Evolutionary conservation across 2,888 invertebrate species (phyloP), one percentile per base, ranked within the genome.

Genomic region (Tenthredo notha): DNA sequence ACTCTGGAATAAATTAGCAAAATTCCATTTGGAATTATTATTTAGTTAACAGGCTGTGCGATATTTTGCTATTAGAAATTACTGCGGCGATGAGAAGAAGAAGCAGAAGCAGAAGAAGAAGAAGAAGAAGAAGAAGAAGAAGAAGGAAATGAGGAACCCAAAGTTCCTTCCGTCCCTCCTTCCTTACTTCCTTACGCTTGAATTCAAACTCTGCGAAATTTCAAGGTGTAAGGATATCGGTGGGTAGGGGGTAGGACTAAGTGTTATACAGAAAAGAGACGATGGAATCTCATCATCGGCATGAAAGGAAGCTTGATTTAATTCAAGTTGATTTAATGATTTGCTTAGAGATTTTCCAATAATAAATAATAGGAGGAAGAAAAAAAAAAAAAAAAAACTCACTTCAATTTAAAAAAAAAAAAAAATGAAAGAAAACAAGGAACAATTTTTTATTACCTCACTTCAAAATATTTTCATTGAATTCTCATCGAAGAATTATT

Each of bases 11-110:
- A 67, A 29, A 67, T 67, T 67, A 67, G 33, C 33, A 7, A 67
- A 67, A 67, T 67, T 33, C 67, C 67, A 67, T 67, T 67, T 18
- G 33, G 18, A 33, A 67, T 33, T 67, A 67, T 61, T 61, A 67
- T 33, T 67, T 33, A 18, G 67, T 67, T 18, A 15, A 33, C 12
- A 33, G 61, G 61, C 21, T 33, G 33, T 21, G 67, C 15, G 67
- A 33, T 67, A 67, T 67, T 67, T 67, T 33, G 15, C 33, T 33
- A 18, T 33, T 33, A 67, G 33, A 67, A 67, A 67, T 18, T 33
- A 6, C 67, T 21, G 9, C 33, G 15, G 33, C 33, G 33, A 33
- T 61, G 61, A 5, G 33, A 29, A 67, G 33, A 1, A 37, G 29
- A 29, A 29, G 29, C 29, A n/a, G n/a, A n/a, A n/a, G n/a, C n/a